These are phyloP conservation scores for Neodiprion fabricii DNA, from an alignment of 1,140 invertebrate species.

Conservation along the genomic window DNA sequence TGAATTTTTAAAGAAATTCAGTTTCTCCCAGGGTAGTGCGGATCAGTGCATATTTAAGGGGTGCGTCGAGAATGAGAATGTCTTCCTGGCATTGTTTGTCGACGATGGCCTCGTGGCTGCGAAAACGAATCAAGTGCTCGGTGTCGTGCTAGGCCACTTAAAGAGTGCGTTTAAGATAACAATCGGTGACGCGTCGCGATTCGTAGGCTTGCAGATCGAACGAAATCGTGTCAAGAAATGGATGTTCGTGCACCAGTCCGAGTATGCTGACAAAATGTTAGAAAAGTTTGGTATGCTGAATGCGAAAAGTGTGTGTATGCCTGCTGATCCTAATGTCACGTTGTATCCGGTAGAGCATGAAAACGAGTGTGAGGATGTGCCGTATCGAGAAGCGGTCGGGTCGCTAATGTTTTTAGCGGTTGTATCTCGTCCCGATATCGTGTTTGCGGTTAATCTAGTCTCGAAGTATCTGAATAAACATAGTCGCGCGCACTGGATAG, in stretches of 20 bases:
- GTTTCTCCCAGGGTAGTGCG: background rate
- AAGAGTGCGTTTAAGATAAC: background rate
- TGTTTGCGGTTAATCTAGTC: background rate
- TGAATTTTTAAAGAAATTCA: background rate
- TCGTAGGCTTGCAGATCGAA: no score
- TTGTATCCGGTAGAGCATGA: background rate
- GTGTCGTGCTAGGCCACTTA: background rate
- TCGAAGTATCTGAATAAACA: conserved; percentile 16
- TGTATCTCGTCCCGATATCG: background rate
- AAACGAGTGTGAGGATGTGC: background rate
- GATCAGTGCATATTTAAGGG: background rate
- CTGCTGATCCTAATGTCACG: background rate
- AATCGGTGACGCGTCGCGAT: background rate
- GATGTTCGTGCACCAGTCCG: no score
- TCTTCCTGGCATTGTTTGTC: background rate
- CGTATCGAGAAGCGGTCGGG: background rate
- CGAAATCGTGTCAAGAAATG: no score
- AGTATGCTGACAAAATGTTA: background rate
- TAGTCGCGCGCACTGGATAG: background rate
- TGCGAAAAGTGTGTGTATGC: background rate
- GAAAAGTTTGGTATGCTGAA: background rate
- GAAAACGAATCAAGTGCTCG: background rate
- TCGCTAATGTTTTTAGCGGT: background rate
- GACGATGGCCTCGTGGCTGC: background rate
- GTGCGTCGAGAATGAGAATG: background rate